These are phyloP conservation scores for Tribolium freemani DNA, from an alignment of 2,888 invertebrate species.

Conservation along the genomic window DNA sequence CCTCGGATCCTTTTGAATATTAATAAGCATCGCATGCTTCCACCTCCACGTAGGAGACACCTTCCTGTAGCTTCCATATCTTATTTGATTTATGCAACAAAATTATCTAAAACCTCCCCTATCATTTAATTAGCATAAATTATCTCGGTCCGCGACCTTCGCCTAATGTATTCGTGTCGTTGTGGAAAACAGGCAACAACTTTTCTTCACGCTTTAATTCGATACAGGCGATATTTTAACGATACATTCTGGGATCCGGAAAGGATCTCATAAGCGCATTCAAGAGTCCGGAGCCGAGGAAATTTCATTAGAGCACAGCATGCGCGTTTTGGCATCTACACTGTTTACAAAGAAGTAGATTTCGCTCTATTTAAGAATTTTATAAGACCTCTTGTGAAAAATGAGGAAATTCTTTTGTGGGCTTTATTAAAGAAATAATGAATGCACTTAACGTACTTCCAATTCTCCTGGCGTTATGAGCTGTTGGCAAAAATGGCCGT, in stretches of 20 bases:
- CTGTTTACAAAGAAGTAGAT: constrained; percentile 43
- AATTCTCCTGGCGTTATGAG: constrained; percentile 38
- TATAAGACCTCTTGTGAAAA: constrained; percentile 44
- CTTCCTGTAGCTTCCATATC: constrained; percentile 42
- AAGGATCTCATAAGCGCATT: constrained; percentile 39
- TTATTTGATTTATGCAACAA: constrained; percentile 41
- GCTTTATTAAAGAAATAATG: constrained; percentile 49
- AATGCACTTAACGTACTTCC: constrained; percentile 48
- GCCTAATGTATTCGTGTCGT: constrained; percentile 18
- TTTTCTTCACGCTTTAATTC: constrained; percentile 18
- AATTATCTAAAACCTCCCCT: constrained; percentile 34
- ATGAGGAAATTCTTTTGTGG: constrained; percentile 45
- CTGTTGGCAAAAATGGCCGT: constrained; percentile 37
- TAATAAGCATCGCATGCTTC: constrained; percentile 43
- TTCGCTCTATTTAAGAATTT: constrained; percentile 44
- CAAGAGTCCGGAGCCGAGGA: constrained; percentile 10
- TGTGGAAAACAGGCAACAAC: background rate
- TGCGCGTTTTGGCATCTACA: constrained; percentile 41
- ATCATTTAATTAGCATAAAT: constrained; percentile 39
- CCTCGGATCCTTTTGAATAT: constrained; percentile 39
- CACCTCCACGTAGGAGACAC: constrained; percentile 40
- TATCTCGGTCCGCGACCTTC: constrained; percentile 4
- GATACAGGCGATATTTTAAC: constrained; percentile 40
- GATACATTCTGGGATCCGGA: constrained; percentile 34
- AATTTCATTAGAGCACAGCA: constrained; percentile 42